Base-by-base conservation (phyloP, 2,113 vertebrate genomes). In the Hipposideros armiger region DNA sequence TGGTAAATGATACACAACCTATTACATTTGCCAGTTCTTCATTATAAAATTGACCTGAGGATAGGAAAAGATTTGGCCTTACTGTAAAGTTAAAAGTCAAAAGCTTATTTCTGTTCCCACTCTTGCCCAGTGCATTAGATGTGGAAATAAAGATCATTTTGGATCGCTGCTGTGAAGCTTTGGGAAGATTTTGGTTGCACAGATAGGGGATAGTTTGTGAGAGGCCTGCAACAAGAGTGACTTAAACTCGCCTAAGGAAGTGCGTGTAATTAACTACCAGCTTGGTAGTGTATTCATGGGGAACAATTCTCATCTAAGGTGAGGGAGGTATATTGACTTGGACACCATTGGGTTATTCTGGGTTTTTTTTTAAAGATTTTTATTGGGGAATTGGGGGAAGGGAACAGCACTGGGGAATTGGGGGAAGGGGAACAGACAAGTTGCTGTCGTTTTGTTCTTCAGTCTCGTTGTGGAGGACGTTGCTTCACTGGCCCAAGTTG, bases 1-100 rank as follows among this genome's bases (percentile, higher is more conserved):
- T 45, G 45, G 95, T 87, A 70, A 98, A 83, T 95, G 92, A 84
- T 77, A 91, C 86, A 96, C 74, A 84, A 88, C 72, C 89, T 96
- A 40, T 96, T 50, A 5, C 73, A 80, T 86, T 96, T 77, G 76
- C 96, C 80, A 84, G 77, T 96, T 96, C 91, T 92, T 70, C 80
- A 42, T 95, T 96, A 52, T 84, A 76, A 90, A 90, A 72, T 96
- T 95, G 95, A 73, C 54, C 93, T 10, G 83, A 89, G 56, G 54
- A 96, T 91, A 84, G 84, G 80, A 94, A 95, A 89, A 74, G 85
- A 64, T 94, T 92, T 96, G 95, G 87, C 50, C 74, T 93, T 52
- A 87, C 82, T 64, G 7, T 87, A 76, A 92, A 54, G 15, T 47
- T 95, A 77, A 96, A 97, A 95, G 76, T 94, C 69, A 96, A 87